Base-by-base conservation (phyloP, 2,797 vertebrate species). In the Rallus crepitans region DNA sequence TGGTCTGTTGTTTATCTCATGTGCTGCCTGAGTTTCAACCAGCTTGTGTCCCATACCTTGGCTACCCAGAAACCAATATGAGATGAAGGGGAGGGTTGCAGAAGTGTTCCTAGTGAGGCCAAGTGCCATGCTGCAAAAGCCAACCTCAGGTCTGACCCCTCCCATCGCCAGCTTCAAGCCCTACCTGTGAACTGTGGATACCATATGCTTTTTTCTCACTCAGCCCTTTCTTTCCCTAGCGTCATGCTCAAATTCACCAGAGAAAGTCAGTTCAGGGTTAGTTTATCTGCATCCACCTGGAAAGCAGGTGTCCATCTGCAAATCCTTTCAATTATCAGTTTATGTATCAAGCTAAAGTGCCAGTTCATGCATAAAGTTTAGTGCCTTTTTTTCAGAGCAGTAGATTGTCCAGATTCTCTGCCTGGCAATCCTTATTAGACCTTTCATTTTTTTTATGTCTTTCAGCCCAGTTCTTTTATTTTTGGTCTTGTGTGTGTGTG, bases 311-410 rank as follows among this genome's bases (percentile, higher is more conserved):
- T n/a, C 53, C 33, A 31, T n/a, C 47, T 87, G 71, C 55, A 89
- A 92, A 76, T 9, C 12, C 18, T 52, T 82, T 80, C 56, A 47
- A 14, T 83, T 83, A 71, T 9, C 47, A 52, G 9, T 75, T 78
- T 57, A n/a, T 6, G 2, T 53, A 60, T 70, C 60, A 83, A 78
- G 8, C 39, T 92, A 25, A 60, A 59, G 19, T 55, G 30, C 12
- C 57, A 82, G 14, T 39, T 82, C 12, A 14, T 63, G 53, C 37
- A 71, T 55, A 52, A 77, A 71, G 0, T 60, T 76, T 79, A 15
- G 11, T 52, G 45, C 47, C 47, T 94, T 88, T 42, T 77, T 91
- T 86, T 90, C 39, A 82, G 52, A 92, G 28, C 15, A 56, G 28
- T 30, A 9, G 7, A 7, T 73, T 84, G 39, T 56, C n/a, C 64